phyloP scores from a whole-genome alignment of 2,113 vertebrate species.

The Progne subis region DNA sequence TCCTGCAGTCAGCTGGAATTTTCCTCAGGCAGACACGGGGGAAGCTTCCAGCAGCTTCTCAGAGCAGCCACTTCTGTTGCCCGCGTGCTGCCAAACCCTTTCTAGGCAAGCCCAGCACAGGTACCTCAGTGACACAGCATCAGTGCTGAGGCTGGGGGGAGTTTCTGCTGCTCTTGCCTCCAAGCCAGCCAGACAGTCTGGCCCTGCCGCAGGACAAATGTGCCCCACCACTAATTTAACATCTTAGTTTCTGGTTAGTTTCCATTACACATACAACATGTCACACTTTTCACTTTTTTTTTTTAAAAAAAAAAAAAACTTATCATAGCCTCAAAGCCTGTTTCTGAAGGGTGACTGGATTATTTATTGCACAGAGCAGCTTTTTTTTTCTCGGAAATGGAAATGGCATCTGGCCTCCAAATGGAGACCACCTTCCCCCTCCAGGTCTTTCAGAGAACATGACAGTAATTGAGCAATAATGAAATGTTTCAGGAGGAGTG shows the following conservation, averaged over 20 bases:
- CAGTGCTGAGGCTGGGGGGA: not conserved
- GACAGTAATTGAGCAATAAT: conserved; percentile 63
- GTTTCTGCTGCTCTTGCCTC: not conserved
- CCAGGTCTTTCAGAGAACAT: conserved; percentile 43
- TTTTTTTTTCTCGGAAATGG: conserved; percentile 4
- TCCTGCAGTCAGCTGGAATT: not conserved
- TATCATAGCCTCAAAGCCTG: conserved; percentile 20
- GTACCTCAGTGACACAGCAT: not conserved
- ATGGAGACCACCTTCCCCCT: conserved; percentile 21
- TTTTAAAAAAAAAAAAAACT: not conserved
- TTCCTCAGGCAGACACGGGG: accelerated
- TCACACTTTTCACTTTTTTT: conserved; percentile 1
- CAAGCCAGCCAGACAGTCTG: not conserved
- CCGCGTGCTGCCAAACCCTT: not conserved
- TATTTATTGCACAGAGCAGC: not conserved
- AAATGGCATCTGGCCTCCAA: conserved; percentile 61
- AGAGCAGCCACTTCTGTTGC: not conserved
- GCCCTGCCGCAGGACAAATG: not conserved
- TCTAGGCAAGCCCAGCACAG: not conserved
- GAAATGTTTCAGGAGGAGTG: conserved; percentile 54
- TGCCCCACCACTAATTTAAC: not conserved
- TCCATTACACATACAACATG: conserved; percentile 8
- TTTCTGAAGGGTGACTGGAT: conserved; percentile 1
- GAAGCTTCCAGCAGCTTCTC: not conserved
- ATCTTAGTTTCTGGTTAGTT: conserved; percentile 20